These are phyloP conservation scores for Papilio helenus DNA, from an alignment of 1,140 invertebrate species.

Conservation along the genomic window DNA sequence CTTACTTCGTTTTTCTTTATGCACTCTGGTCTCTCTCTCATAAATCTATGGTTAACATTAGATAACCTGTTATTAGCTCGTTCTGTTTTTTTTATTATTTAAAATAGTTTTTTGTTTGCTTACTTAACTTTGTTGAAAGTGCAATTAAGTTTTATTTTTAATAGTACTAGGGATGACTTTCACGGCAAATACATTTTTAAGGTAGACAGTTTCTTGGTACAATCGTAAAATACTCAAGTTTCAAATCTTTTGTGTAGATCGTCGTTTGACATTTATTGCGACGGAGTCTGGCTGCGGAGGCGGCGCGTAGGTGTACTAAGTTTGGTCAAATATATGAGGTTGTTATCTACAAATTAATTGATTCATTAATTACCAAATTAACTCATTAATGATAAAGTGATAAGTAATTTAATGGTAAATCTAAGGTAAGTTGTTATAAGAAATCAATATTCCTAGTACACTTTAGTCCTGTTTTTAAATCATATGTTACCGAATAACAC, in stretches of 20 bases:
- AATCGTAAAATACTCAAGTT: background rate
- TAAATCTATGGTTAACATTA: too few species aligned
- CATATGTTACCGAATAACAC: background rate
- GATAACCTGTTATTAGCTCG: too few species aligned
- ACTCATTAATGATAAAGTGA: too few species aligned
- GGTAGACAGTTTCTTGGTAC: background rate
- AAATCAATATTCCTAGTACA: too few species aligned
- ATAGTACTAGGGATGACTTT: background rate
- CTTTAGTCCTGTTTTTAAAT: background rate
- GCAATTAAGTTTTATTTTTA: too few species aligned
- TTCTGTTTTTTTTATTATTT: too few species aligned
- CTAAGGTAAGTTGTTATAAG: too few species aligned
- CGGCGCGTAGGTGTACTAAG: background rate
- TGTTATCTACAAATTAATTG: background rate
- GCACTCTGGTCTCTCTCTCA: too few species aligned
- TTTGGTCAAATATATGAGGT: background rate
- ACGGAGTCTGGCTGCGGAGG: conserved; percentile 1
- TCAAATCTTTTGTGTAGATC: background rate
- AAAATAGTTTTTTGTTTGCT: background rate
- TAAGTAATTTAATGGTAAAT: too few species aligned
- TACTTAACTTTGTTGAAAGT: too few species aligned
- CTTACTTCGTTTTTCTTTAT: background rate
- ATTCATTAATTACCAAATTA: too few species aligned
- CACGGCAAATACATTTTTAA: background rate
- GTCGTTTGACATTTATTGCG: background rate